A percentile compares a stretch with the other conserved stretches of the same genome.
Conservation (phyloP, 2,797 vertebrate genomes). For the Dryobates pubescens region DNA sequence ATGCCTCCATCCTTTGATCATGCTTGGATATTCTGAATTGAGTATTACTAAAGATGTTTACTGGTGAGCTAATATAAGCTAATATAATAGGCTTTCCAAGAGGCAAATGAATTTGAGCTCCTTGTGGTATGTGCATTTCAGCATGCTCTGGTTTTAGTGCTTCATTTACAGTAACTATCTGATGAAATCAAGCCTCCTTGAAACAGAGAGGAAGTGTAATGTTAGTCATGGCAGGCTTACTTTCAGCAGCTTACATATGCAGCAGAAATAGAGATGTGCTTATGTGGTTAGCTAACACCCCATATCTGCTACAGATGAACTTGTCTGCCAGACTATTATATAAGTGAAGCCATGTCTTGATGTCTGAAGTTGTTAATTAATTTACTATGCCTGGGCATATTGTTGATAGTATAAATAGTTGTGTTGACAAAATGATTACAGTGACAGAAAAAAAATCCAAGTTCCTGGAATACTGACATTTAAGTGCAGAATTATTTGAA, state of each 20-base stretch:
- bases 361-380: neutral
- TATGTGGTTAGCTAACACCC: neutral
- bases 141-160: neutral
- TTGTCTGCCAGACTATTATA: neutral
- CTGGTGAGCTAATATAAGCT: neutral
- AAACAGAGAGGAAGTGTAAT: slow-evolving; percentile 47
- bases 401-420: accelerated
- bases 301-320: neutral
- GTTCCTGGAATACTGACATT: neutral
- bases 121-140: neutral
- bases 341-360: neutral
- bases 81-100: neutral
- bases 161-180: slow-evolving; percentile 27
- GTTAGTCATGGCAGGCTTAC: neutral
- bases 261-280: neutral
- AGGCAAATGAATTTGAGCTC: neutral
- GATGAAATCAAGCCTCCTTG: neutral
- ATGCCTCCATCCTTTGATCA: neutral
- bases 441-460: neutral
- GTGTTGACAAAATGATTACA: neutral
- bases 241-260: slow-evolving; percentile 6
- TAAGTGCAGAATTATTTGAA: neutral
- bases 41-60: neutral
- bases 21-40: neutral
- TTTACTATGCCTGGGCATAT: neutral